Percentiles rank a stretch among this genome's conserved stretches.
phyloP scores from a whole-genome alignment of 2,797 vertebrate species.

The Sebastolobus altivelis region DNA sequence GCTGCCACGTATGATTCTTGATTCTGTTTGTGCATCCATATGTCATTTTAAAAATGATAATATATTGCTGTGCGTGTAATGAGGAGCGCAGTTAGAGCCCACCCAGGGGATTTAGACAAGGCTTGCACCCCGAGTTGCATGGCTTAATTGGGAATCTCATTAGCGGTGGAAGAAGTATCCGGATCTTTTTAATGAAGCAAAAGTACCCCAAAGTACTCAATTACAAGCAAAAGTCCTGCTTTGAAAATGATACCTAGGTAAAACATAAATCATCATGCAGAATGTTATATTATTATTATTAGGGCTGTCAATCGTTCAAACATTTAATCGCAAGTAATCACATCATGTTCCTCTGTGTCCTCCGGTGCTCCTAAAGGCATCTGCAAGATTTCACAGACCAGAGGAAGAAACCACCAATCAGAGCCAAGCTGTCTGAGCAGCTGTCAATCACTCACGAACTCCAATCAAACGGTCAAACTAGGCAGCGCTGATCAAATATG shows the following conservation, averaged over 20 bases:
- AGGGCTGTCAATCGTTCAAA: too few species aligned
- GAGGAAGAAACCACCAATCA: too few species aligned
- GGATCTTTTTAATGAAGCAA: not conserved
- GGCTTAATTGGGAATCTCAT: conserved; percentile 19
- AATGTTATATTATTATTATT: not conserved
- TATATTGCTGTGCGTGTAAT: not conserved
- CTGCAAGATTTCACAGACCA: too few species aligned
- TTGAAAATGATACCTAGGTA: not conserved
- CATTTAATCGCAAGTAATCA: too few species aligned
- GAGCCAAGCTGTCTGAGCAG: too few species aligned
- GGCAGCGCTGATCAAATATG: too few species aligned
- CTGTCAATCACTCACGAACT: too few species aligned
- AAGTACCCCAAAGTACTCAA: not conserved
- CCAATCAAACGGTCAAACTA: too few species aligned
- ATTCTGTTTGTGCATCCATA: conserved; percentile 5
- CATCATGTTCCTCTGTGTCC: too few species aligned
- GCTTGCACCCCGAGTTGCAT: not conserved
- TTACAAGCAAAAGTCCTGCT: not conserved
- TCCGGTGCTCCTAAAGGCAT: too few species aligned
- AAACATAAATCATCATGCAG: not conserved
- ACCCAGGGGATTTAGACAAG: not conserved
- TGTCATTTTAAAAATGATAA: not conserved
- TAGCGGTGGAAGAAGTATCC: not conserved
- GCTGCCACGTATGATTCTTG: not conserved
- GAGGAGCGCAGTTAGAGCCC: not conserved